A percentile compares a stretch with the other conserved stretches of the same genome.
Conservation (phyloP, 2,113 vertebrate genomes). For the Chaetodon trifascialis region DNA sequence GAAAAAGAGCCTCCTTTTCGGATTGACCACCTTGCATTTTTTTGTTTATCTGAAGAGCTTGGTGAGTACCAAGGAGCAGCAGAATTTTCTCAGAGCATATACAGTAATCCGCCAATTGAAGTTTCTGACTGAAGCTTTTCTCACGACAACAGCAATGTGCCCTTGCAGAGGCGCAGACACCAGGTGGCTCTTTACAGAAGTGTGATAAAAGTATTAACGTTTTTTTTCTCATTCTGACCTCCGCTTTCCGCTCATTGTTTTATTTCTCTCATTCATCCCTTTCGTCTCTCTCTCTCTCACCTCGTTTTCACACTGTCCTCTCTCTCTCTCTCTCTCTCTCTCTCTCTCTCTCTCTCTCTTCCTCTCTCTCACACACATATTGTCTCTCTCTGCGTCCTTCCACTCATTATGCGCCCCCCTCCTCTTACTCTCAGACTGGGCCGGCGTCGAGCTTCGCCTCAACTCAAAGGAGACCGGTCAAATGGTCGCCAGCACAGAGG, state of each 20-base stretch:
- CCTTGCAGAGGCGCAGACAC: constrained; percentile 56
- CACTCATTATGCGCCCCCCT: background rate
- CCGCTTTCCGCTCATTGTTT: constrained; percentile 46
- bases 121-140: constrained; percentile 64
- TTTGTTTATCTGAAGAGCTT: constrained; percentile 41
- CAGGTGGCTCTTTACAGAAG: constrained; percentile 72
- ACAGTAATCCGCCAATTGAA: constrained; percentile 68
- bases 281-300: constrained; percentile 7
- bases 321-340: constrained; percentile 30
- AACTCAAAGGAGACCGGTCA: constrained; percentile 93
- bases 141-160: constrained; percentile 50
- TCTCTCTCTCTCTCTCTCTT: constrained; percentile 7
- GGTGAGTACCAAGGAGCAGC: constrained; percentile 44
- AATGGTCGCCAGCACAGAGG: constrained; percentile 94
- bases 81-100: constrained; percentile 52
- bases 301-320: background rate
- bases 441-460: constrained; percentile 90
- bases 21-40: constrained; percentile 38
- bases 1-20: constrained; percentile 11
- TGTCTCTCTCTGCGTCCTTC: background rate
- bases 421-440: constrained; percentile 88
- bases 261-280: constrained; percentile 22
- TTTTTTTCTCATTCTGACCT: constrained; percentile 58
- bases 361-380: too few relatives aligned
- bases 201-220: constrained; percentile 70